Base-by-base conservation (phyloP, 2,888 invertebrate genomes). In the Cheilosia impressa region DNA sequence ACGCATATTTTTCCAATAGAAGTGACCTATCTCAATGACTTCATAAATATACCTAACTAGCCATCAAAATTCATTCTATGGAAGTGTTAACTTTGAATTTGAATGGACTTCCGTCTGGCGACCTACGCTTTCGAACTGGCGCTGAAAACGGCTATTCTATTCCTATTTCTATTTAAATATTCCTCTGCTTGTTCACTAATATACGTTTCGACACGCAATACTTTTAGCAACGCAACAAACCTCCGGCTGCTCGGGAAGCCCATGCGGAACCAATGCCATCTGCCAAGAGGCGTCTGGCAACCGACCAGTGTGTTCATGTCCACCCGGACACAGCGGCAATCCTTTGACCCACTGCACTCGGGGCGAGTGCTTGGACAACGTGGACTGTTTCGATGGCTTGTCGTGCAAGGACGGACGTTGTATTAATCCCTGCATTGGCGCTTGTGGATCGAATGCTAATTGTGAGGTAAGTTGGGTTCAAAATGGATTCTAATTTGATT, bases 291-390 rank as follows among this genome's bases (percentile, higher is more conserved):
- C 93, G 82, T 93, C 94, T 87, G 95, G 95, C 87, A 96, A 96
- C 87, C 93, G 96, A 68, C 96, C 96, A 0, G 96, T 96, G 6
- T 97, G 97, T 90, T 96, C 96, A 27, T 97, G 96, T 89, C 93
- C 96, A 87, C 95, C 96, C 10, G 95, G 96, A 0, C 95, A 96
- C 91, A 95, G 95, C 88, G 97, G 97, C 38, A 96, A 97, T 92
- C 96, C 97, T 0, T 92, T 96, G 80, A 93, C 94, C 1, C 94
- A 94, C 88, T 97, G 97, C 91, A 94, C 94, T 89, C 94, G 95
- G 87, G 96, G 95, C 63, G 96, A 96, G 90, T 96, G 96, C 89
- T 92, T 95, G 94, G 96, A 96, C 69, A 95, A 96, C 91, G 94
- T 94, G 76, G 97, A 97, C 90, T 97, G 97, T 90, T 94, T 95